Evolutionary conservation across 2,797 vertebrate species (phyloP).

Genomic region (Oreochromis grahami): DNA sequence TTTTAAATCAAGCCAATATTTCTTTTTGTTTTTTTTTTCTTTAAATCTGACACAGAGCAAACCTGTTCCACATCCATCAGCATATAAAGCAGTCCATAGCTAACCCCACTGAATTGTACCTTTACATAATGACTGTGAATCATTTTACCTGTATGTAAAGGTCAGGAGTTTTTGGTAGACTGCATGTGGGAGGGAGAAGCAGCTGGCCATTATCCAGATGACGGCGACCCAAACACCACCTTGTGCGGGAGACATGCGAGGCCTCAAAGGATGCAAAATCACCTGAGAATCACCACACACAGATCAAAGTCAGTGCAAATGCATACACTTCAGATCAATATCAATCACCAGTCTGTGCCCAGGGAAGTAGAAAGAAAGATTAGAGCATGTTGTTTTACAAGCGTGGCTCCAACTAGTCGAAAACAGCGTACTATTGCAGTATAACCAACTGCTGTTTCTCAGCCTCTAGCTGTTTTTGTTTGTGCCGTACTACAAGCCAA

Average conservation of each 20-base stretch:
- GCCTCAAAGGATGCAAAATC: slow-evolving; percentile 89
- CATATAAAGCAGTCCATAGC: neutral
- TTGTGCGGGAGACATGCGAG: slow-evolving; percentile 82
- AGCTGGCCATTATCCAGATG: slow-evolving; percentile 92
- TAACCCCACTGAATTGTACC: neutral
- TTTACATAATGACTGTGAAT: neutral
- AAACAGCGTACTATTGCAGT: neutral
- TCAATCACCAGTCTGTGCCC: neutral
- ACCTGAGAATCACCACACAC: slow-evolving; percentile 68
- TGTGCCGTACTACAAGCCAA: neutral
- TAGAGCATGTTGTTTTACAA: neutral
- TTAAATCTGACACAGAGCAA: neutral
- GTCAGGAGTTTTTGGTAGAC: slow-evolving; percentile 93
- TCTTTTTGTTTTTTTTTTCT: neutral
- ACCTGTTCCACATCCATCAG: neutral
- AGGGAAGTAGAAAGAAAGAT: neutral
- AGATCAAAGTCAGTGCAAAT: neutral
- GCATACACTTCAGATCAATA: neutral
- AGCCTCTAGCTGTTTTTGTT: neutral
- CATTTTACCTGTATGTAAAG: slow-evolving; percentile 87
- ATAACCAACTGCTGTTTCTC: neutral
- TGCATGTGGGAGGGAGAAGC: slow-evolving; percentile 92
- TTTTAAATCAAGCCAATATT: neutral
- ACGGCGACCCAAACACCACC: slow-evolving; percentile 79
- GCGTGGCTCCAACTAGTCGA: neutral